Evolutionary conservation across 1,140 invertebrate genomes (phyloP).

Genomic region (Lerema accius): DNA sequence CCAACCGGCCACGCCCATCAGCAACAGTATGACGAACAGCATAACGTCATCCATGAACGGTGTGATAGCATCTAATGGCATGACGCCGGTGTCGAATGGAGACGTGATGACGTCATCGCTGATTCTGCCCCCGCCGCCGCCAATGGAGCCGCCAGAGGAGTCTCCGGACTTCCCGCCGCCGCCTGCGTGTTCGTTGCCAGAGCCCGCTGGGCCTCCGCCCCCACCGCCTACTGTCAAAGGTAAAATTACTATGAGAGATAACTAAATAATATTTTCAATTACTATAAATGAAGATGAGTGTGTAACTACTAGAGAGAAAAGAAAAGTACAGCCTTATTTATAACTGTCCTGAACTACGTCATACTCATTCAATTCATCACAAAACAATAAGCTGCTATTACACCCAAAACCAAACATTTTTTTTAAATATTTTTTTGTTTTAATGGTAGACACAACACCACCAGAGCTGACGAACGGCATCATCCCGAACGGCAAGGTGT

Average conservation of each 20-base stretch:
- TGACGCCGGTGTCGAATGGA: conserved; percentile 56
- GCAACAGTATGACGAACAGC: conserved; percentile 43
- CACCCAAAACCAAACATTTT: no score
- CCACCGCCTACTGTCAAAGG: conserved; percentile 68
- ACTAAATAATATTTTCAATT: no score
- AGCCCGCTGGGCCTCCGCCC: conserved; percentile 89
- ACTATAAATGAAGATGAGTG: no score
- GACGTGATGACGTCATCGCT: conserved; percentile 66
- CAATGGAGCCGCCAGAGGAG: conserved; percentile 44
- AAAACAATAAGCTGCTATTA: no score
- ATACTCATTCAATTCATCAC: no score
- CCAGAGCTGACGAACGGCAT: conserved; percentile 67
- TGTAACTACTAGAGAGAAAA: no score
- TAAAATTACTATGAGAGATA: no score
- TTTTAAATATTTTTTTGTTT: no score
- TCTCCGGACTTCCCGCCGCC: conserved; percentile 72
- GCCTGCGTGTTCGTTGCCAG: conserved; percentile 84
- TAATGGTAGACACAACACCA: conserved; percentile 58
- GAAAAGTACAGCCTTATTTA: no score
- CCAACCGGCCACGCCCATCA: conserved; percentile 52
- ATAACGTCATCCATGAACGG: conserved; percentile 50
- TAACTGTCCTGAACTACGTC: no score
- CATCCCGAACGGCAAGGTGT: conserved; percentile 72
- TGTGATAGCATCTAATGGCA: conserved; percentile 46
- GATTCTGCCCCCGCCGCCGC: conserved; percentile 64